A percentile compares a stretch with the other conserved stretches of the same genome.
These are phyloP conservation scores for Characodon lateralis DNA, from an alignment of 2,797 vertebrate species.

Conservation along the genomic window DNA sequence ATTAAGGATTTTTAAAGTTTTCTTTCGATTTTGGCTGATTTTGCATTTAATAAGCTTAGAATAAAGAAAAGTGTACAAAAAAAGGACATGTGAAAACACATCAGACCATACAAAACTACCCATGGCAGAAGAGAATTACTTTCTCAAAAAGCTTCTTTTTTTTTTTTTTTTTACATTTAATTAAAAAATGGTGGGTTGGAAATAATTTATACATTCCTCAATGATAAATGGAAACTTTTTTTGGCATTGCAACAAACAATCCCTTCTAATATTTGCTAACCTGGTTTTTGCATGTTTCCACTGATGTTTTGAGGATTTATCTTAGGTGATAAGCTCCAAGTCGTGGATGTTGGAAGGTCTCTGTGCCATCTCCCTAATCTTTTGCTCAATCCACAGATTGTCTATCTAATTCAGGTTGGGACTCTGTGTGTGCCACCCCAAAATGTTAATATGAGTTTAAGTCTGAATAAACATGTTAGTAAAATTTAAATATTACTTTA, in stretches of 20 bases:
- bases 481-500: background rate
- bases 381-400: background rate
- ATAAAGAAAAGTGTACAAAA: no score
- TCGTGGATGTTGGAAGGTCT: background rate
- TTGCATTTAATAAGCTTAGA: background rate
- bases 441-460: background rate
- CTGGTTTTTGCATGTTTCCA: background rate
- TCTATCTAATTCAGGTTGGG: background rate
- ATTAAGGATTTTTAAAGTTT: background rate
- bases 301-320: background rate
- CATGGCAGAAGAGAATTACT: background rate
- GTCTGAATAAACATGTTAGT: background rate
- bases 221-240: no score
- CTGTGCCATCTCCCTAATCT: background rate
- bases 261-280: no score
- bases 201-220: no score
- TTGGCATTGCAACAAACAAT: no score
- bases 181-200: no score
- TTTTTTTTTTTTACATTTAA: no score
- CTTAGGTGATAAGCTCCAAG: background rate
- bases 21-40: background rate
- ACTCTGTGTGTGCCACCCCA: background rate
- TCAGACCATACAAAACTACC: background rate
- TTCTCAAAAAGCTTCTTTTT: no score
- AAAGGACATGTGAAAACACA: background rate